These are phyloP conservation scores for Cinara cedri DNA, from an alignment of 2,888 invertebrate genomes.

Conservation along the genomic window DNA sequence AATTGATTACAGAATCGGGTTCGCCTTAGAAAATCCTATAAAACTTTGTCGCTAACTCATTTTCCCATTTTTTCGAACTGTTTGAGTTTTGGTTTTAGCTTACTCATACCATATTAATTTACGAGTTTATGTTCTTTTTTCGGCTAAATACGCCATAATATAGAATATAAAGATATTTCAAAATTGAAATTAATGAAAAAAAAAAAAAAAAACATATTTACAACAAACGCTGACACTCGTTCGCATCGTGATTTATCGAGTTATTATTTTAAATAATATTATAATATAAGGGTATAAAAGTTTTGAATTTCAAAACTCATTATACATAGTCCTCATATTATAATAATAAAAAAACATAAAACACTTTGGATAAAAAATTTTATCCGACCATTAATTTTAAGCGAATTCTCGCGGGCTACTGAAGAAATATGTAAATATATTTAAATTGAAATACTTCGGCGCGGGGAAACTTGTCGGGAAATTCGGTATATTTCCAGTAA, in stretches of 20 bases:
- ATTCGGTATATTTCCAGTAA: constrained; percentile 13
- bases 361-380: constrained; percentile 7
- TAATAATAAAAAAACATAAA: constrained; percentile 29
- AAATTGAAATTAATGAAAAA: constrained; percentile 41
- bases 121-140: not conserved
- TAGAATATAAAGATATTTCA: too few species aligned
- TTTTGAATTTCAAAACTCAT: constrained; percentile 25
- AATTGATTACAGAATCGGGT: too few species aligned
- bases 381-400: constrained; percentile 15
- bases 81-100: too few species aligned
- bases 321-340: constrained; percentile 4
- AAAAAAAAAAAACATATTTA: constrained; percentile 40
- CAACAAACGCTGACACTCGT: constrained; percentile 19
- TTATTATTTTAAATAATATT: constrained; percentile 24
- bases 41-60: too few species aligned
- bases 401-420: not conserved
- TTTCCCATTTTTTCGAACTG: too few species aligned
- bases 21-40: too few species aligned
- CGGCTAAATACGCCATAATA: not conserved
- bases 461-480: not conserved
- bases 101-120: too few species aligned
- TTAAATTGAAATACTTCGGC: constrained; percentile 45
- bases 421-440: constrained; percentile 43
- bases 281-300: constrained; percentile 6
- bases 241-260: constrained; percentile 6